Evolutionary conservation across 2,888 invertebrate genomes (phyloP).

Genomic region (Lottia scabra): DNA sequence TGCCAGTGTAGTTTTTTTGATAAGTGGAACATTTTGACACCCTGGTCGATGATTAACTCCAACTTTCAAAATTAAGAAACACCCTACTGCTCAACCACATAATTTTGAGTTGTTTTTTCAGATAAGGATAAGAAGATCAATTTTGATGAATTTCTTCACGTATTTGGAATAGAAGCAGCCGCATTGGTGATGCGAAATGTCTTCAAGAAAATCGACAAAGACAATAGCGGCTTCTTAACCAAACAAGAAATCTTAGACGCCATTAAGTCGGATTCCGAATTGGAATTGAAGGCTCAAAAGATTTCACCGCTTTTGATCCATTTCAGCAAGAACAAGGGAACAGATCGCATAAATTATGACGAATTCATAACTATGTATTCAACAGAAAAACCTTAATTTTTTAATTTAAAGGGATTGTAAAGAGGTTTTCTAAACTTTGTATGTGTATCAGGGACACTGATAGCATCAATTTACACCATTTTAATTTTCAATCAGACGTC

Average conservation of each 20-base stretch:
- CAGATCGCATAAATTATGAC: background rate
- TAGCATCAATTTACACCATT: no score
- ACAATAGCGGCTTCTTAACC: constrained; percentile 55
- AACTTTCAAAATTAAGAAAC: no score
- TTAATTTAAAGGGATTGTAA: background rate
- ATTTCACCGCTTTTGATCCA: constrained; percentile 47
- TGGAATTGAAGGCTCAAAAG: constrained; percentile 49
- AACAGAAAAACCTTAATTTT: background rate
- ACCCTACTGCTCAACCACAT: no score
- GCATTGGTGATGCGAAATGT: constrained; percentile 42
- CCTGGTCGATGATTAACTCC: no score
- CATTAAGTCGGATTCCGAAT: constrained; percentile 44
- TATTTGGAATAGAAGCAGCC: constrained; percentile 43
- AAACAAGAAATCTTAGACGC: constrained; percentile 52
- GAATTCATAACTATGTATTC: background rate
- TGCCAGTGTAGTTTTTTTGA: no score
- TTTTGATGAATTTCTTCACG: constrained; percentile 55
- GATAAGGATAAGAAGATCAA: constrained; percentile 39
- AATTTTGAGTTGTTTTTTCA: constrained; percentile 1
- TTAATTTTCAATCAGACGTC: no score
- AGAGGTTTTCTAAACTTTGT: no score
- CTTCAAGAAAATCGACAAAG: constrained; percentile 50
- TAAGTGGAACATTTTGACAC: no score
- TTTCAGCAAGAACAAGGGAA: constrained; percentile 1
- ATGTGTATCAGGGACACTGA: no score